A percentile compares a stretch with the other conserved stretches of the same genome.
phyloP scores from a whole-genome alignment of 2,888 invertebrate genomes.

The Dromius quadrimaculatus region DNA sequence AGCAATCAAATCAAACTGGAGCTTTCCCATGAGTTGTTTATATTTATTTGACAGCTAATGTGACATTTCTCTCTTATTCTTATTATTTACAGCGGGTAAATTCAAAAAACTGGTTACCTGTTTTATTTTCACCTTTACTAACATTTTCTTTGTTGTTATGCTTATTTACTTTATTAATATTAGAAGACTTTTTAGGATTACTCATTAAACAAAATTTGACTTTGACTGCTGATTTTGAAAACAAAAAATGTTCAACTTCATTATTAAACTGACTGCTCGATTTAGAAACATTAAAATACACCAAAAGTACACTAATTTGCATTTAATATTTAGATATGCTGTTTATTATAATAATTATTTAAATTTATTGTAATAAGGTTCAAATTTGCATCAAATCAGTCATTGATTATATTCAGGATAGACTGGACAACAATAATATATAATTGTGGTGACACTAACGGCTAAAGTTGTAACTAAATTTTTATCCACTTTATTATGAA shows the following conservation, averaged over 20 bases:
- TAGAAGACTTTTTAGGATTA: background rate
- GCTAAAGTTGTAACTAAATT: too few relatives aligned
- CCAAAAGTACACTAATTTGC: background rate
- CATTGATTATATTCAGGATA: too few relatives aligned
- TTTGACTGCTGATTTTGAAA: slow-evolving; percentile 34
- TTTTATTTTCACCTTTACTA: background rate
- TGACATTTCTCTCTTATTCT: too few relatives aligned
- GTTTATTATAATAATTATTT: too few relatives aligned
- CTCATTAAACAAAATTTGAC: slow-evolving; percentile 28
- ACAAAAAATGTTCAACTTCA: too few relatives aligned
- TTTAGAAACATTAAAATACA: background rate
- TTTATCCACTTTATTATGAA: too few relatives aligned
- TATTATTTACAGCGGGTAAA: slow-evolving; percentile 10
- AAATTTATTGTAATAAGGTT: too few relatives aligned
- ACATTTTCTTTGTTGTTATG: background rate
- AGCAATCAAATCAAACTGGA: background rate
- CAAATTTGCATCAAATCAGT: too few relatives aligned
- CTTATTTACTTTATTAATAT: background rate
- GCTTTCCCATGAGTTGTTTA: slow-evolving; percentile 36
- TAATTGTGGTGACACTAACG: too few relatives aligned
- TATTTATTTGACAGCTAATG: slow-evolving; percentile 29
- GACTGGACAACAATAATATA: too few relatives aligned
- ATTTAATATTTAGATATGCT: too few relatives aligned
- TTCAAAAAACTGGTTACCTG: slow-evolving; percentile 13
- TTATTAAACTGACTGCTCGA: too few relatives aligned